Conservation (phyloP, 2,888 invertebrate species). For the Lasiommata megera region DNA sequence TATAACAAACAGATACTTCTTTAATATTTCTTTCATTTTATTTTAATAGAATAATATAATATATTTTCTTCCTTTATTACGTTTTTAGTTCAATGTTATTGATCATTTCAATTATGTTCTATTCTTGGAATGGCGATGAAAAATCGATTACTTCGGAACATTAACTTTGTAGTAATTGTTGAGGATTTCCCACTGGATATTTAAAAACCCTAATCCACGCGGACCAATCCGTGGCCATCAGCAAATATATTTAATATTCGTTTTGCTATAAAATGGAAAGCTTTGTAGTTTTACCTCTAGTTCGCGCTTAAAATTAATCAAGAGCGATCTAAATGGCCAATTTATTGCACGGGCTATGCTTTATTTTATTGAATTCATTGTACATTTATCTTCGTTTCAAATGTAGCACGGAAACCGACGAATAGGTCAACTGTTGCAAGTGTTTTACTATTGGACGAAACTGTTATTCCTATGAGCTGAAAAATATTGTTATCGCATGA, state of each 20-base stretch:
- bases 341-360: slow-evolving; percentile 34
- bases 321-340: slow-evolving; percentile 29
- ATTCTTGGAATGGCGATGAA: no score
- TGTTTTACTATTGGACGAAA: slow-evolving; percentile 47
- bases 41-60: no score
- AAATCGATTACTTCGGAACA: no score
- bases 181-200: no score
- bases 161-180: no score
- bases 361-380: slow-evolving; percentile 52
- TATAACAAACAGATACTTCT: no score
- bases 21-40: no score
- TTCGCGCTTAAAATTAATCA: slow-evolving; percentile 30
- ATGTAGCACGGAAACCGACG: slow-evolving; percentile 48
- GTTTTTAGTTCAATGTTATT: no score
- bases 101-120: no score
- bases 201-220: no score
- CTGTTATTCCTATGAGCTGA: slow-evolving; percentile 43
- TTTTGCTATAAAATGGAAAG: neutral
- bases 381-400: slow-evolving; percentile 51
- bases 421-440: slow-evolving; percentile 61
- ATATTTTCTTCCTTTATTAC: no score
- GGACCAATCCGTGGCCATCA: no score
- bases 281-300: slow-evolving; percentile 2
- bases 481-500: slow-evolving; percentile 32
- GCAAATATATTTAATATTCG: neutral